Evolutionary conservation across 2,113 vertebrate genomes (phyloP).

Genomic region (Butorides virescens): DNA sequence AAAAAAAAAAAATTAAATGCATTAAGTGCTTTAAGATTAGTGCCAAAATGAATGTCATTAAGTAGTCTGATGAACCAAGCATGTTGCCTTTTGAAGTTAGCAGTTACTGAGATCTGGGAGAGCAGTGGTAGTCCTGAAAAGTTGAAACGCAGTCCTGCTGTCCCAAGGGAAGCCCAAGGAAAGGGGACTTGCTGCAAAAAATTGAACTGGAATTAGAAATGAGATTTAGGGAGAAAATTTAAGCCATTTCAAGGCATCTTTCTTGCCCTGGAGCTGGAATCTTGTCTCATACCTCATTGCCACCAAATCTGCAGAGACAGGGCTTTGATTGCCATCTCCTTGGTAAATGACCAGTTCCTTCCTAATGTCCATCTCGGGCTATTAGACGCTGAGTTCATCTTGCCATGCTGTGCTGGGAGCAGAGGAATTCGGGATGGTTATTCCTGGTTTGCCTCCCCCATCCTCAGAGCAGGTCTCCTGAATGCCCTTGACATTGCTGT

Average conservation of each 20-base stretch:
- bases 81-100: neutral
- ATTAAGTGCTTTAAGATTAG: neutral
- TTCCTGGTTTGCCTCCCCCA: neutral
- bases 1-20: neutral
- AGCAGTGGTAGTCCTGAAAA: neutral
- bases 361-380: neutral
- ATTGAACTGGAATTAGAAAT: neutral
- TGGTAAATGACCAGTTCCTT: neutral
- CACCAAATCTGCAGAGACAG: neutral
- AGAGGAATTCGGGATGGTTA: neutral
- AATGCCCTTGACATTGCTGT: neutral
- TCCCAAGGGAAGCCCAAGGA: neutral
- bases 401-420: neutral
- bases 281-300: neutral
- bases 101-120: neutral
- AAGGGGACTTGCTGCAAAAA: neutral
- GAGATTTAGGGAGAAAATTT: neutral
- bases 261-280: neutral
- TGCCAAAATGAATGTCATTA: neutral
- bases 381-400: neutral
- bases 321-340: neutral
- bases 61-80: neutral
- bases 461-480: neutral
- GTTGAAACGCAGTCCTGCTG: neutral
- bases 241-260: neutral